Percentiles rank a stretch among this genome's conserved stretches.
phyloP scores from a whole-genome alignment of 2,113 vertebrate genomes.

The Romanogobio albipinnatus region DNA sequence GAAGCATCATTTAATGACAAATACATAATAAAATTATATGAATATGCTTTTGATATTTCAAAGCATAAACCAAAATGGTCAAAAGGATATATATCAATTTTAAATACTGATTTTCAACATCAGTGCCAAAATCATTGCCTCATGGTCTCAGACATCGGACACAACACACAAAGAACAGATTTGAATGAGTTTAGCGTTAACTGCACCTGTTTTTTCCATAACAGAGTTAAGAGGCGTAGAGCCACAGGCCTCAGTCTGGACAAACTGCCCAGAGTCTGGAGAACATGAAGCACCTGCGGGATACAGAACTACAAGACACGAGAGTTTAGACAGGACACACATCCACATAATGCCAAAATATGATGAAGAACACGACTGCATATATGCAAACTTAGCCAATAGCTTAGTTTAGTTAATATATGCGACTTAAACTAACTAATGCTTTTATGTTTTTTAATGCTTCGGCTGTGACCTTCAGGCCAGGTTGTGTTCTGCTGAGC shows the following conservation, averaged over 20 bases:
- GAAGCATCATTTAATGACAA: no score
- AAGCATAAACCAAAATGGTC: background rate
- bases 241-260: constrained; percentile 83
- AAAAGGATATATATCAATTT: background rate
- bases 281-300: constrained; percentile 84
- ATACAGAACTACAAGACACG: constrained; percentile 82
- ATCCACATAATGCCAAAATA: background rate
- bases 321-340: constrained; percentile 10
- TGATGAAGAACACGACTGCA: background rate
- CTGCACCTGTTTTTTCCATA: constrained; percentile 94
- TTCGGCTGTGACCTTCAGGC: background rate
- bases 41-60: background rate
- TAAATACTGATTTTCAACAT: background rate
- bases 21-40: no score
- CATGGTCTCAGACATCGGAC: background rate
- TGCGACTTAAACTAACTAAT: background rate
- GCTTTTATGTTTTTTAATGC: constrained; percentile 3
- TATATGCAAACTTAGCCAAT: background rate
- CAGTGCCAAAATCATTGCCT: background rate
- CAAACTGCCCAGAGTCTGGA: constrained; percentile 81
- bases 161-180: background rate
- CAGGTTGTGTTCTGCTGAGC: background rate
- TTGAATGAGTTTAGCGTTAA: background rate
- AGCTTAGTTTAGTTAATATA: background rate
- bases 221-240: constrained; percentile 84